Base-by-base conservation (phyloP, 2,888 invertebrate genomes). In the Ctenicera cuprea region DNA sequence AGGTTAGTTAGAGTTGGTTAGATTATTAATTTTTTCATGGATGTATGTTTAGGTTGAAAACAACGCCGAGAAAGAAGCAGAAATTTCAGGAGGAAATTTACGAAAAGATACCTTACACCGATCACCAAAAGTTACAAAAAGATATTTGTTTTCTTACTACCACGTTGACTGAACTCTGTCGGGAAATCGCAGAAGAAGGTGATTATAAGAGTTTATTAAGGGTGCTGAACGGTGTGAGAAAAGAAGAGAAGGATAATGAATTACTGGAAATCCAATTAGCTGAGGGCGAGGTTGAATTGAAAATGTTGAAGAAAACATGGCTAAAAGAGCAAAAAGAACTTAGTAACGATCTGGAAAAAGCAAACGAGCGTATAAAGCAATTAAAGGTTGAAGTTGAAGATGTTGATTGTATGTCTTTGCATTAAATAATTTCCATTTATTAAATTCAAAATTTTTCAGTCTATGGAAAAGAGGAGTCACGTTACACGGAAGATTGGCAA, bases 401-500 rank as follows among this genome's bases (percentile, higher is more conserved):
- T 43, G 43, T 61, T 18, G 16, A 9, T 5, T 4, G 61, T 61
- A 61, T 1, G 18, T 20, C 18, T 7, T 8, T 18, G 3, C 4
- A 4, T 48, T 14, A 12, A 12, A 3, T n/a, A 43, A 57, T 30
- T 3, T 37, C 38, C 5, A 30, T 11, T 54, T n/a, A 8, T 20
- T n/a, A 18, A 14, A 14, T 20, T 7, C 11, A 18, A 18, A 12
- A 30, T 54, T 30, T 54, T 65, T 14, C 33, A 75, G 75, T 12
- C 1, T 48, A 37, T 9, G 57, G 45, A 3, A 63, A 71, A 18
- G 12, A 72, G 43, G 72, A 78, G 38, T 64, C 48, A 18, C 74
- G 54, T 20, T 84, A 81, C 63, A 79, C 80, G 30, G 76, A 81
- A 18, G 75, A 75, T 43, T 85, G 83, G 84, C 84, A 85, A 73